Conservation (phyloP, 2,113 vertebrate species). For the Taurulus bubalis region DNA sequence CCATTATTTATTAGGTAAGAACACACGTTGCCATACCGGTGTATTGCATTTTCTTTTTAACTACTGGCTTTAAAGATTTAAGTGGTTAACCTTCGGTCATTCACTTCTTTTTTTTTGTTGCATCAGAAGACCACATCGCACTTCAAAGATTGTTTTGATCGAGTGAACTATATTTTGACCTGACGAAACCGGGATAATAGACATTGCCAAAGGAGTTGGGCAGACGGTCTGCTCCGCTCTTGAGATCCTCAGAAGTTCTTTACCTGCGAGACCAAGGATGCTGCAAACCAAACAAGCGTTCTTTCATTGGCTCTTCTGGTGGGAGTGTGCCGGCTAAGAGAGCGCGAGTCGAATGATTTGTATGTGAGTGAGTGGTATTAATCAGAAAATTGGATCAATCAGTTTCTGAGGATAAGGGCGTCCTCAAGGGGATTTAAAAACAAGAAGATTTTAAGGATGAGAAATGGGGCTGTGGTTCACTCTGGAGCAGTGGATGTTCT, state of each 20-base stretch:
- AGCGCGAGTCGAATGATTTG: constrained; percentile 9
- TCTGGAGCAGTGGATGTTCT: background rate
- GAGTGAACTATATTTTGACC: constrained; percentile 49
- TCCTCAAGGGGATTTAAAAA: constrained; percentile 23
- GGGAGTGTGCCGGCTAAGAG: background rate
- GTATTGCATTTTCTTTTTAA: constrained; percentile 11
- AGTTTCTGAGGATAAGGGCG: constrained; percentile 9
- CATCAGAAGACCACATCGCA: constrained; percentile 53
- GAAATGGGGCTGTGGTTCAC: background rate
- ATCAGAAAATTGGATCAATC: constrained; percentile 41
- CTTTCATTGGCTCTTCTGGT: constrained; percentile 3
- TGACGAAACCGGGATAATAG: constrained; percentile 59
- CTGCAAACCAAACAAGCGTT: constrained; percentile 4
- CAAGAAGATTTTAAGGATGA: background rate
- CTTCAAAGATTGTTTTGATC: constrained; percentile 71
- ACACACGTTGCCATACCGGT: no score
- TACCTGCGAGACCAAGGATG: background rate
- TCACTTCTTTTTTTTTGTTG: constrained; percentile 14
- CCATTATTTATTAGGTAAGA: background rate
- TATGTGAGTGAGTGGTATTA: background rate
- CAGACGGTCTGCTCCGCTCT: constrained; percentile 27
- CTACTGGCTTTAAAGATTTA: constrained; percentile 32
- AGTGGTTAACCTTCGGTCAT: constrained; percentile 53
- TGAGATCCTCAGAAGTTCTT: constrained; percentile 30
- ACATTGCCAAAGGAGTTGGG: constrained; percentile 41